Evolutionary conservation across 2,113 vertebrate genomes (phyloP), one percentile per base, ranked within the genome.

Genomic region (Herpetotheres cachinnans): DNA sequence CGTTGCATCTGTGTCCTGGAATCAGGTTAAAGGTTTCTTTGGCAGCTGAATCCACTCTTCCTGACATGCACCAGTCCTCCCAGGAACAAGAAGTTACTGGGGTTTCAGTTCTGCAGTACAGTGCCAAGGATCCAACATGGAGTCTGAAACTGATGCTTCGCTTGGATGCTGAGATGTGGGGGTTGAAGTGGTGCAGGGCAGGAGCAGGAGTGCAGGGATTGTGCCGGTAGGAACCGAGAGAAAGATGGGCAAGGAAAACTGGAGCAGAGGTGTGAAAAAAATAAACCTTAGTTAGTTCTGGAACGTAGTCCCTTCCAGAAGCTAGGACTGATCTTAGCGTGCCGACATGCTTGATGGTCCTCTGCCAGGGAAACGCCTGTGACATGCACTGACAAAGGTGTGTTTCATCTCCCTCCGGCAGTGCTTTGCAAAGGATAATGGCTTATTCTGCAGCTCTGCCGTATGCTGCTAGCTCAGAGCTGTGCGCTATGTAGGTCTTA

Each of bases 191-290:
- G 6, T 3, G 19, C 15, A 56, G 58, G 67, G 36, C 21, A 20
- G 62, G 40, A 82, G n/a, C 1, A 2, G 32, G 26, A 72, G 66
- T 11, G 34, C 29, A 12, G 73, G 21, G 44, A 5, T 13, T 56
- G 24, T 47, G 34, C 3, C 1, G 30, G 2, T 61, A 25, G 67
- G 36, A 83, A 8, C 16, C 8, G 22, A 0, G 1, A 38, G 21
- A 38, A 66, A 46, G 67, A 30, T 38, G 72, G 24, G 22, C 42
- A n/a, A 67, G 59, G 65, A 54, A 46, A 65, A 24, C 0, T 0
- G 50, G 40, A 91, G 42, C 24, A 74, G 54, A 46, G 12, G 32
- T 46, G 50, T 17, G 46, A 62, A 34, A 27, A 49, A 16, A 70
- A 44, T 7, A 46, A 61, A 32, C 38, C 1, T 1, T 25, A 14